Conservation (phyloP, 2,113 vertebrate species). For the Limanda limanda region DNA sequence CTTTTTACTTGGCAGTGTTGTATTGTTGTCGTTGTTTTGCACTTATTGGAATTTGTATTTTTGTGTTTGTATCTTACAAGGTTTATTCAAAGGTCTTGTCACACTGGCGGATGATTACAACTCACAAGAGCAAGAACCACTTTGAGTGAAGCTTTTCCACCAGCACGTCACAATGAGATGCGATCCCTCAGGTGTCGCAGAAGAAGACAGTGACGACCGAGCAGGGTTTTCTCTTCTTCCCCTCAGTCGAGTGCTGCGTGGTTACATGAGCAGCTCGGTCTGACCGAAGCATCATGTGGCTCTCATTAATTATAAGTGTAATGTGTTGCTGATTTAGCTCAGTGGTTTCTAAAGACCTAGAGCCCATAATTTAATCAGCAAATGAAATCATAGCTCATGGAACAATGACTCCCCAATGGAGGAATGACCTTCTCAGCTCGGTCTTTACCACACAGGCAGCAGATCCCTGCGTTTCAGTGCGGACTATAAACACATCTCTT, state of each 20-base stretch:
- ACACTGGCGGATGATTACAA: background rate
- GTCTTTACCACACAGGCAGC: constrained; percentile 16
- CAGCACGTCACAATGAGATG: constrained; percentile 2
- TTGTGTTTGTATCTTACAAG: too few species aligned
- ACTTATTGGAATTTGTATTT: background rate
- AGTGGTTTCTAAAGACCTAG: constrained; percentile 45
- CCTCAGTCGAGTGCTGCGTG: too few species aligned
- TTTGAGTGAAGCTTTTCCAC: constrained; percentile 8
- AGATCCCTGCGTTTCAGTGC: constrained; percentile 1
- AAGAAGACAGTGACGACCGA: background rate
- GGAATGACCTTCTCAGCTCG: constrained; percentile 46
- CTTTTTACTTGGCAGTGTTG: background rate
- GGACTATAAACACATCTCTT: constrained; percentile 24
- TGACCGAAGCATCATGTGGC: constrained; percentile 34
- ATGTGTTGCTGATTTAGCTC: constrained; percentile 49
- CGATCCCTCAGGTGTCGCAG: constrained; percentile 1
- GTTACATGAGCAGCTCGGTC: constrained; percentile 7
- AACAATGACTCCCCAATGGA: constrained; percentile 50
- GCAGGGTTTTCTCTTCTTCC: background rate
- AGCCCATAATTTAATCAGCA: constrained; percentile 50
- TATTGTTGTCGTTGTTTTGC: background rate
- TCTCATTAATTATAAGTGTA: constrained; percentile 43
- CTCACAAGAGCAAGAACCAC: background rate
- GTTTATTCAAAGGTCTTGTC: too few species aligned
- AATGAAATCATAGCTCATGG: constrained; percentile 51